Evolutionary conservation across 37 sponge, comb jelly and placozoan genomes (phyloP).

Genomic region (Beroe forskalii): DNA sequence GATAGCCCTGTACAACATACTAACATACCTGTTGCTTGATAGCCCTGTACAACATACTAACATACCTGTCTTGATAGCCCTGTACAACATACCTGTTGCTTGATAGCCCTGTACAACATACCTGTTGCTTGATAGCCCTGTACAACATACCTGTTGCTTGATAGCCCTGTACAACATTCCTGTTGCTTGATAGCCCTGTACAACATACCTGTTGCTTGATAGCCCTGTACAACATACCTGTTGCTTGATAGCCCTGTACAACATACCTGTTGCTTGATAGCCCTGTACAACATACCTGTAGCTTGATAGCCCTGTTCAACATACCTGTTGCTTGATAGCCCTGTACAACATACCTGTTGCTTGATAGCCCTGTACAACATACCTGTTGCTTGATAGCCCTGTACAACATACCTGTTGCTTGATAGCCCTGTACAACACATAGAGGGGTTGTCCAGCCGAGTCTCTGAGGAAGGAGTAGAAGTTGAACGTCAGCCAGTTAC

Average conservation of each 20-base stretch:
- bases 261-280: no score
- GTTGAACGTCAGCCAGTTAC: conserved; percentile 65
- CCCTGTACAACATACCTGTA: no score
- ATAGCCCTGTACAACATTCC: background rate
- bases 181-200: background rate
- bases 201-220: background rate
- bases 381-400: background rate
- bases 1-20: no score
- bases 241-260: no score
- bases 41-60: no score
- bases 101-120: no score
- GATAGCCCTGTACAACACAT: conserved; percentile 57
- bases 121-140: background rate
- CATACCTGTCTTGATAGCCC: no score
- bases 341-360: conserved; percentile 25
- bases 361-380: background rate
- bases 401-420: conserved; percentile 54
- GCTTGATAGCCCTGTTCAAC: conserved; percentile 20
- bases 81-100: no score
- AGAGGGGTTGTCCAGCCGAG: conserved; percentile 58
- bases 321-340: conserved; percentile 29
- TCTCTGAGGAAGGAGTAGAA: conserved; percentile 51
- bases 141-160: background rate
- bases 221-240: no score
- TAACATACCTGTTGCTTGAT: no score